A percentile compares a stretch with the other conserved stretches of the same genome.
Conservation (phyloP, 2,113 vertebrate genomes). For the Chlamydotis undulata region DNA sequence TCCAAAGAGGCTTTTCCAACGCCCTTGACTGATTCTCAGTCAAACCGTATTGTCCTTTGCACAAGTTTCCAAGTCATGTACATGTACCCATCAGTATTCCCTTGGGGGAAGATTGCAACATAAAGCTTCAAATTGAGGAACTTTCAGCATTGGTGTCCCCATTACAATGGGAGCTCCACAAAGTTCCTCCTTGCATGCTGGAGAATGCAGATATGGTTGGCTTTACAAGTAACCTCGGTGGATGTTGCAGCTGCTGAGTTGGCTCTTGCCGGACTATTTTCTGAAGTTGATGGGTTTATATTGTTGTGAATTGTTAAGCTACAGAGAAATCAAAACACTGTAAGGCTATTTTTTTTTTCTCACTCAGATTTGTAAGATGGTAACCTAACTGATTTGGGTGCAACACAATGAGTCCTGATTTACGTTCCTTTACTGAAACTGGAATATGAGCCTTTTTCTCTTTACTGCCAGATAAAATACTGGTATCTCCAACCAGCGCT, state of each 20-base stretch:
- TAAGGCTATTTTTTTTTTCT: neutral
- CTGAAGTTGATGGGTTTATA: neutral
- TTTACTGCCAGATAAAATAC: neutral
- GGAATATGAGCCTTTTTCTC: neutral
- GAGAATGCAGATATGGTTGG: neutral
- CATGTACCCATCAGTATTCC: neutral
- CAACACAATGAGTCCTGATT: neutral
- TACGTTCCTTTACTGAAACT: neutral
- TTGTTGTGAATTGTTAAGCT: neutral
- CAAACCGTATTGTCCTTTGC: neutral
- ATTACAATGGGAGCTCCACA: neutral
- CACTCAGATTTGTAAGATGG: neutral
- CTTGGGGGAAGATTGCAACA: neutral
- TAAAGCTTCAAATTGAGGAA: neutral
- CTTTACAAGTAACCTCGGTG: neutral
- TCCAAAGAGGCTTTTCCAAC: neutral
- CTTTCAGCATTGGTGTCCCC: neutral
- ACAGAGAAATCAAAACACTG: neutral
- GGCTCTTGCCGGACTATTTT: neutral
- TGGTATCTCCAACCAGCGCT: neutral
- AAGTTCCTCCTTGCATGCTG: neutral
- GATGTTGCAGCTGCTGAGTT: neutral
- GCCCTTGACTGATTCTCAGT: neutral
- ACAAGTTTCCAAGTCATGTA: neutral
- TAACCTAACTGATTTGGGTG: neutral